Evolutionary conservation across 1,140 invertebrate genomes (phyloP).

Genomic region (Yoshiicerus persimilis): DNA sequence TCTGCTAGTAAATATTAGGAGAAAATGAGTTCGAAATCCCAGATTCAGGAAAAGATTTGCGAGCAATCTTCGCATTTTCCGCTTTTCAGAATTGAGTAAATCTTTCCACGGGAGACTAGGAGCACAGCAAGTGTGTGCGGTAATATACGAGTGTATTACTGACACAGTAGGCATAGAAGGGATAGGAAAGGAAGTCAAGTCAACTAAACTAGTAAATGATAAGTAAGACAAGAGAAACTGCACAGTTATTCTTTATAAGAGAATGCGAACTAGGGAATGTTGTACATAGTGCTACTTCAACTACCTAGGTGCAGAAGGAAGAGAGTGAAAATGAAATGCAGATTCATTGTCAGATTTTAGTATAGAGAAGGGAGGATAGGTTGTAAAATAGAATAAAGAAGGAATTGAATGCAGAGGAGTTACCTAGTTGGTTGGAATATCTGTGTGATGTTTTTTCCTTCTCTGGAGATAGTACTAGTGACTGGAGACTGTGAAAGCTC

Average conservation of each 20-base stretch:
- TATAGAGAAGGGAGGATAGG: not conserved
- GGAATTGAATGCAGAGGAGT: not conserved
- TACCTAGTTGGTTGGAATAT: not conserved
- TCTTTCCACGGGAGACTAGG: too few species aligned
- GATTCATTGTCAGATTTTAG: not conserved
- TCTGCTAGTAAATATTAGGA: not conserved
- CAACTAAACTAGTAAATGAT: not conserved
- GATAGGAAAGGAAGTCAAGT: not conserved
- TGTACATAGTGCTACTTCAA: too few species aligned
- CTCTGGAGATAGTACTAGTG: not conserved
- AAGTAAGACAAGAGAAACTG: too few species aligned
- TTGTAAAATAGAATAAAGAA: not conserved
- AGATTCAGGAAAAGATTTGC: not conserved
- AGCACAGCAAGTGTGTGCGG: not conserved
- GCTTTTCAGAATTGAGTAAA: not conserved
- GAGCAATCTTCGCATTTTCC: not conserved
- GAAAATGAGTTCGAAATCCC: not conserved
- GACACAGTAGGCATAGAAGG: not conserved
- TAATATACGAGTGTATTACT: not conserved
- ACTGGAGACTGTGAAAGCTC: constrained; percentile 3
- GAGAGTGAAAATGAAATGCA: not conserved
- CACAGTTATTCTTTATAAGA: not conserved
- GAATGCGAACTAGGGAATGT: not conserved
- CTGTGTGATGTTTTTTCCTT: not conserved
- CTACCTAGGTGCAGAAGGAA: too few species aligned